phyloP scores from a whole-genome alignment of 2,113 vertebrate genomes.

The Colaptes auratus region DNA sequence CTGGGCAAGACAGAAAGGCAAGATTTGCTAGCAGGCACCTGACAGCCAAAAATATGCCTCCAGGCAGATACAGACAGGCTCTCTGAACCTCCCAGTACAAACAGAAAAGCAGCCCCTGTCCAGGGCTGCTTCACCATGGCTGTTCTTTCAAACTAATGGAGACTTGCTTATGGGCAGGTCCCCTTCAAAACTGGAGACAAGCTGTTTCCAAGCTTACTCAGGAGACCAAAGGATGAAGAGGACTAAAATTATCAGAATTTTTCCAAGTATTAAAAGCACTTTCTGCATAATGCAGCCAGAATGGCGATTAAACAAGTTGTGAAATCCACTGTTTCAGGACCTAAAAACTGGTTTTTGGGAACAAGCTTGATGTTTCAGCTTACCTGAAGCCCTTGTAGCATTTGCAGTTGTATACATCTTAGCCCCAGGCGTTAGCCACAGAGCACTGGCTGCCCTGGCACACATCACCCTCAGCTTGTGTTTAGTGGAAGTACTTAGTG shows the following conservation, averaged over 20 bases:
- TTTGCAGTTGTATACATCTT: not conserved
- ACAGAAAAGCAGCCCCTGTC: not conserved
- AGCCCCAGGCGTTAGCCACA: not conserved
- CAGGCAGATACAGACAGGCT: not conserved
- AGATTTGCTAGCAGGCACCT: not conserved
- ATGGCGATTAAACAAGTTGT: not conserved
- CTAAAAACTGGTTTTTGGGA: not conserved
- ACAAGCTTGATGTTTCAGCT: not conserved
- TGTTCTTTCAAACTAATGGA: not conserved
- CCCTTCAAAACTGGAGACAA: not conserved
- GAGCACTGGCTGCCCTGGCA: not conserved
- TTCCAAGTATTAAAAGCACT: not conserved
- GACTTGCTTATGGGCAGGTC: not conserved
- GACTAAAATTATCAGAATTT: not conserved
- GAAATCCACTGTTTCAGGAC: not conserved
- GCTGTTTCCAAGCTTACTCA: not conserved
- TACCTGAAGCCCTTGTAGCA: not conserved
- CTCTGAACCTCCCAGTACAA: not conserved
- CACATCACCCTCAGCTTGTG: fast-evolving
- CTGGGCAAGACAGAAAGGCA: not conserved
- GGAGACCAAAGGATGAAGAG: not conserved
- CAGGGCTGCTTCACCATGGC: fast-evolving
- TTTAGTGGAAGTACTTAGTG: not conserved
- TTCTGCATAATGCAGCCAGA: not conserved
- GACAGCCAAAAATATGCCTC: not conserved